Evolutionary conservation across 92 coral and sea anemone genomes (phyloP).

Genomic region (Porites lobata): DNA sequence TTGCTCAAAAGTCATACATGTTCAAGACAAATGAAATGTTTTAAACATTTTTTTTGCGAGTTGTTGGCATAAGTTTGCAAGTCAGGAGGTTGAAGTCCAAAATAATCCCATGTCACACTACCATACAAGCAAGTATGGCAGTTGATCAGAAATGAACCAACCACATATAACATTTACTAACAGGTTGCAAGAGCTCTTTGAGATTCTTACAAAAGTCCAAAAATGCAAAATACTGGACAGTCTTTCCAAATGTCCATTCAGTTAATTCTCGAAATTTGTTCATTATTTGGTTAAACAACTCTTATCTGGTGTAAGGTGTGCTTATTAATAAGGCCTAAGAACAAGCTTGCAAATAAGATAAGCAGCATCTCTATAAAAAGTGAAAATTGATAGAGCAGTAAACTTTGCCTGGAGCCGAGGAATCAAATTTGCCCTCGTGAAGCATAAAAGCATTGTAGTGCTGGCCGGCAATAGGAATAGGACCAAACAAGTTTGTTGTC

Average conservation of each 20-base stretch:
- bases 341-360: no score
- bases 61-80: conserved; percentile 64
- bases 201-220: conserved; percentile 71
- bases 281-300: conserved; percentile 59
- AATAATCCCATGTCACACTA: conserved; percentile 48
- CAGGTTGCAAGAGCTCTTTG: conserved; percentile 68
- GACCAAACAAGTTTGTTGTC: no score
- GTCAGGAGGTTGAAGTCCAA: conserved; percentile 66
- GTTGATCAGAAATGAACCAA: conserved; percentile 60
- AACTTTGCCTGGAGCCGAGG: no score
- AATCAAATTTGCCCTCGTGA: no score
- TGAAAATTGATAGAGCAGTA: no score
- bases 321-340: no score
- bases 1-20: neutral
- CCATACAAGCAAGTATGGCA: conserved; percentile 81
- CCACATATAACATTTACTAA: conserved; percentile 64
- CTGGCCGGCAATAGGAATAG: no score
- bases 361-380: no score
- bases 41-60: neutral
- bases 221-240: conserved; percentile 69
- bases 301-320: no score
- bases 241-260: conserved; percentile 77
- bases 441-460: no score
- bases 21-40: neutral
- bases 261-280: conserved; percentile 75